Evolutionary conservation across 2,113 vertebrate species (phyloP), one percentile per base, ranked within the genome.

Genomic region (Nyctibius bracteatus): DNA sequence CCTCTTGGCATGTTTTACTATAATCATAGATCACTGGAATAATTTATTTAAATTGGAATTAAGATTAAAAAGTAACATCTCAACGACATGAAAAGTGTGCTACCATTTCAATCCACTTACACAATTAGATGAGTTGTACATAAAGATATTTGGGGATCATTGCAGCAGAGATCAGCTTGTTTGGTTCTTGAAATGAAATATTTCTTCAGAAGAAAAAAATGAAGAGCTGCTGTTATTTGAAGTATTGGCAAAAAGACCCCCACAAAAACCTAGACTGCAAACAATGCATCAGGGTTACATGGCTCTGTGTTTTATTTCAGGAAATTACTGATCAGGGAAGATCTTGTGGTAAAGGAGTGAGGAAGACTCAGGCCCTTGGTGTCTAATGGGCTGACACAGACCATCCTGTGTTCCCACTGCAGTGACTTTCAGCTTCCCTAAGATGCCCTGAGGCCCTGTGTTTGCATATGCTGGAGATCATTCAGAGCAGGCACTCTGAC

Each of bases 201-300:
- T 31, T 67, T 77, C 41, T 86, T 94, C 31, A 71, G 33, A 91
- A 63, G 17, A 95, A 74, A 66, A 13, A 17, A 66, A 41, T 81
- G 81, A 74, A 67, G 35, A 67, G 44, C 17, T 33, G 16, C 9
- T 35, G 2, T 43, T 86, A 43, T 27, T 74, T 51, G 10, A 51
- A 87, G 15, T 59, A 91, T 9, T 80, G 39, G 17, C 7, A 20
- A 43, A 19, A 67, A 75, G 24, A 20, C 0, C 4, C 22, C 19
- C 19, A 9, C 8, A 46, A 39, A 52, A 61, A 3, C 5, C 17
- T 39, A 24, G 28, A n/a, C 33, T 86, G 33, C 22, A 77, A 77
- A 49, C 15, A 52, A 37, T n/a, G n/a, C 44, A 59, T 77, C 27
- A 63, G 30, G 18, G 9, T 85, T 63, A 52, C 4, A 10, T 4